Conservation (phyloP, 1,140 invertebrate genomes). For the Aphaenogaster floridana region DNA sequence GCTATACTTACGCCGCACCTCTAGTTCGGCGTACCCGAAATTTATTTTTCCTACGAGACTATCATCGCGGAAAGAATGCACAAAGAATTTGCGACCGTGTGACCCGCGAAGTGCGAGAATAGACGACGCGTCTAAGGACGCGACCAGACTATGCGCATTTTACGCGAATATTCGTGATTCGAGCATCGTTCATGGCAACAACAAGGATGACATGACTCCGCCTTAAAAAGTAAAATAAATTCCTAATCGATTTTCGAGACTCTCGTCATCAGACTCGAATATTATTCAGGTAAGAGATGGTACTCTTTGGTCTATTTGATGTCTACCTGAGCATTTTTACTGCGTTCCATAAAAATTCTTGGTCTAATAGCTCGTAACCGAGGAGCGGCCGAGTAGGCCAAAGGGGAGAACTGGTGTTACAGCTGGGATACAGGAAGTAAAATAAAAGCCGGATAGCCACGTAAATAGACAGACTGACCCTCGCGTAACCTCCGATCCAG, state of each 20-base stretch:
- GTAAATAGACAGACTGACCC: slow-evolving; percentile 40
- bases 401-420: slow-evolving; percentile 20
- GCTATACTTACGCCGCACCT: no score
- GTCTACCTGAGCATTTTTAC: slow-evolving; percentile 79
- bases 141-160: no score
- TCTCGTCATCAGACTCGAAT: background rate
- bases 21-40: no score
- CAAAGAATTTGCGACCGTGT: slow-evolving; percentile 41
- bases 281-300: slow-evolving; percentile 25
- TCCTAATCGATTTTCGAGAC: slow-evolving; percentile 41
- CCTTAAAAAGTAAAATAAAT: background rate
- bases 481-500: slow-evolving; percentile 81
- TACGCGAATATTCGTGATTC: no score
- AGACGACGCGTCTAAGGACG: background rate
- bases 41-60: slow-evolving; percentile 5
- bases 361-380: slow-evolving; percentile 79
- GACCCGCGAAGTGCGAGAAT: background rate
- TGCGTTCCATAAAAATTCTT: slow-evolving; percentile 84
- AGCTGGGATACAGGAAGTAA: slow-evolving; percentile 18
- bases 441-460: slow-evolving; percentile 42
- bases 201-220: no score
- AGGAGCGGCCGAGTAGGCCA: background rate
- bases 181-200: no score
- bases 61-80: slow-evolving; percentile 37
- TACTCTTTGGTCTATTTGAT: slow-evolving; percentile 30